Base-by-base conservation (phyloP, 2,113 vertebrate species). In the Noctilio leporinus region DNA sequence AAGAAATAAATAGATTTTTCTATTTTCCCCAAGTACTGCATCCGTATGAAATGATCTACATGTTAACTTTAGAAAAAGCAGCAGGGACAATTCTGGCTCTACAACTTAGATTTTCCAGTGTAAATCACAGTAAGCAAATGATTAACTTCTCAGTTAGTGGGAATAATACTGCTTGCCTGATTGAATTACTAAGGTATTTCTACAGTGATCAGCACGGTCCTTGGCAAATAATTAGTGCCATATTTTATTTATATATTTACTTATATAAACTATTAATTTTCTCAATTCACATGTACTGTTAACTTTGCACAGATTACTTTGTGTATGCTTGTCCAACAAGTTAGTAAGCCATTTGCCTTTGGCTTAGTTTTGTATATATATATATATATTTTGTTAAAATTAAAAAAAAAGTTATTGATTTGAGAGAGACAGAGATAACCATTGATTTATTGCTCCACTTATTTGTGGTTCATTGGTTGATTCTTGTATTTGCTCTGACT, bases 341-440 rank as follows among this genome's bases (percentile, higher is more conserved):
- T 35, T 93, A 77, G 33, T 94, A 65, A 95, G 64, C 51, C 30
- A 35, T 40, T 95, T 93, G 28, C 40, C 49, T 96, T 92, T 93
- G 55, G 14, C 22, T 86, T 92, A 80, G 76, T 64, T 40, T 30
- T 59, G 26, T 59, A 12, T 59, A 12, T 59, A 28, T 59, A 12
- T 59, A 28, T 59, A 3, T 59, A 28, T 4, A 28, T 14, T 59
- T 59, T 28, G 26, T 59, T 28, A 10, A 59, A 59, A 47, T 59
- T n/a, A n/a, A n/a, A n/a, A n/a, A n/a, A n/a, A n/a, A n/a, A n/a
- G n/a, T 28, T 59, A 59, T 59, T 59, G 26, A 59, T 59, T 9
- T 10, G 20, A 55, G 19, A 53, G 17, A 53, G 53, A 53, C 26
- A 59, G 57, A 59, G 24, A 59, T 8, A 59, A 24, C 22, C 24